Percentiles rank a stretch among this genome's conserved stretches.
phyloP scores from a whole-genome alignment of 2,797 vertebrate species.

The Hydrolagus colliei region DNA sequence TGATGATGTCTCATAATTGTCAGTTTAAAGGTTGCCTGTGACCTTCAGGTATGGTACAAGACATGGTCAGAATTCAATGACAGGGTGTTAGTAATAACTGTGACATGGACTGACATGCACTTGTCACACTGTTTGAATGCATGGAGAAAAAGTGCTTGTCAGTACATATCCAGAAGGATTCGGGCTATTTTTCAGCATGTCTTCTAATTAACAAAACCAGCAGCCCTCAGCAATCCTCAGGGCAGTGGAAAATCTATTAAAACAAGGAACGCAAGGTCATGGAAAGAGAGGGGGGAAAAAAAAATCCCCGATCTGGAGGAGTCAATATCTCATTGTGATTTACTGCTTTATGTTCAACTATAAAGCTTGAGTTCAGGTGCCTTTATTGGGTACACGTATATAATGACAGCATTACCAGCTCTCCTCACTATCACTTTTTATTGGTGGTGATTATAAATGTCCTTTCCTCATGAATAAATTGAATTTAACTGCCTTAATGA shows the following conservation, averaged over 20 bases:
- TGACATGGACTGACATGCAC: constrained; percentile 28
- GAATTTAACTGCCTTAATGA: constrained; percentile 29
- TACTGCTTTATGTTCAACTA: constrained; percentile 28
- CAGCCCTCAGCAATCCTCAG: constrained; percentile 30
- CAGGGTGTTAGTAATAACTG: constrained; percentile 21
- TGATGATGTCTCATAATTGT: constrained; percentile 30
- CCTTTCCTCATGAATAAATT: constrained; percentile 32
- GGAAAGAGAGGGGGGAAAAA: background rate
- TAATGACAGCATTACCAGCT: constrained; percentile 28
- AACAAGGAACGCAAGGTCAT: constrained; percentile 24
- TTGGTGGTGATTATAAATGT: constrained; percentile 31
- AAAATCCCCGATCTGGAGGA: constrained; percentile 5
- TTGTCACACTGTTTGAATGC: constrained; percentile 20
- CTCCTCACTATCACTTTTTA: constrained; percentile 24
- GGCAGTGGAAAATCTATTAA: constrained; percentile 30
- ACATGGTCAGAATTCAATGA: constrained; percentile 8
- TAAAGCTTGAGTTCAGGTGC: constrained; percentile 31
- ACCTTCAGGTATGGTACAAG: constrained; percentile 29
- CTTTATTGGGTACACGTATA: constrained; percentile 31
- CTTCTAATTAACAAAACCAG: constrained; percentile 30
- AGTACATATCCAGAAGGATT: constrained; percentile 26
- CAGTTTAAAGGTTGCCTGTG: constrained; percentile 30
- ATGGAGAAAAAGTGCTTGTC: constrained; percentile 26
- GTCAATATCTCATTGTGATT: constrained; percentile 31
- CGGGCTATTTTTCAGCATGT: constrained; percentile 29